phyloP scores from a whole-genome alignment of 2,888 invertebrate species.

The Chrysodeixis includens region DNA sequence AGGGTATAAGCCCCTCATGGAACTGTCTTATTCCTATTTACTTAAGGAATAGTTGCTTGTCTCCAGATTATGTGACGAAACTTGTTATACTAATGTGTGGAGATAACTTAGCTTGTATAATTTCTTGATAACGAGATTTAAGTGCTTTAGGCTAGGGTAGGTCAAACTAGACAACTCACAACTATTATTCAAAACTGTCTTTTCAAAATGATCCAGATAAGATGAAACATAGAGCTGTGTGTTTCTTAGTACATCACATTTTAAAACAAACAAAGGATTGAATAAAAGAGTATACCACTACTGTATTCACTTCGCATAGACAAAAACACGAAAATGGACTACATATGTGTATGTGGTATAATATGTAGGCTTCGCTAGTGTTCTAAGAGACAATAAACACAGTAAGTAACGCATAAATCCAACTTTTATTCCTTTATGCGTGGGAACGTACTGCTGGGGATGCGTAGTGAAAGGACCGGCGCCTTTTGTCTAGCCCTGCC shows the following conservation, averaged over 20 bases:
- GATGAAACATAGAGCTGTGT: no score
- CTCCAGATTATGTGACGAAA: background rate
- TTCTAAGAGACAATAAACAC: constrained; percentile 50
- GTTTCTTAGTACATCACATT: no score
- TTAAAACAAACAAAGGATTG: no score
- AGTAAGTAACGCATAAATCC: constrained; percentile 54
- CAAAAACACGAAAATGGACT: constrained; percentile 7
- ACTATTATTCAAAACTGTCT: background rate
- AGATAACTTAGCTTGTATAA: background rate
- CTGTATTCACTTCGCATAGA: background rate
- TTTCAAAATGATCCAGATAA: no score
- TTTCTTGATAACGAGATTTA: background rate
- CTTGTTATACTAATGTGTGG: background rate
- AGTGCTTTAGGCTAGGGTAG: background rate
- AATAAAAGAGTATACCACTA: no score
- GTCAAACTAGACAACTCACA: background rate
- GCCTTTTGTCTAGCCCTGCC: background rate
- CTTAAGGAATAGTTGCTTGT: constrained; percentile 12
- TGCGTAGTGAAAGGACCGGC: constrained; percentile 21
- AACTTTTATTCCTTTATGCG: constrained; percentile 52
- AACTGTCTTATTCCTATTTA: constrained; percentile 26
- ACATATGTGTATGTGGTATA: constrained; percentile 6
- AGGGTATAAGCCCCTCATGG: constrained; percentile 27
- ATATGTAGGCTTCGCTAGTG: constrained; percentile 28
- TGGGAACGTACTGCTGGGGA: constrained; percentile 46